Conservation (phyloP, 2,888 invertebrate species). For the Ennomos fuscantarius region DNA sequence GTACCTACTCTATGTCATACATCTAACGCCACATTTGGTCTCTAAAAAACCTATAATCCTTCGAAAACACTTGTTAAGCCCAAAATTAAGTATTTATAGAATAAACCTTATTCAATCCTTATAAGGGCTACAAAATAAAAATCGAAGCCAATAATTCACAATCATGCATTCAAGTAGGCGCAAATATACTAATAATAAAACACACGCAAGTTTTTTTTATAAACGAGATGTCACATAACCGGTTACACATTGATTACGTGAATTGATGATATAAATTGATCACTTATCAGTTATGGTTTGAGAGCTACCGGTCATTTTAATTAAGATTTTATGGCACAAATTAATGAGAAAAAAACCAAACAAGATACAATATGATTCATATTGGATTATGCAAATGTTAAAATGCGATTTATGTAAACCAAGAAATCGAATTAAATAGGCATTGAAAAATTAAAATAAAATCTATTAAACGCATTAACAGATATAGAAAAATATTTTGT, state of each 20-base stretch:
- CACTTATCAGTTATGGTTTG: conserved; percentile 50
- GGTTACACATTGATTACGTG: conserved; percentile 52
- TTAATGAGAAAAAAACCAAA: not conserved
- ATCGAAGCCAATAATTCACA: conserved; percentile 15
- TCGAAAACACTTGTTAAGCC: too few species aligned
- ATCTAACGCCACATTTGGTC: too few species aligned
- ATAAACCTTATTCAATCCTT: too few species aligned
- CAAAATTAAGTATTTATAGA: too few species aligned
- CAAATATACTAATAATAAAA: conserved; percentile 25
- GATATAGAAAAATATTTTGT: too few species aligned
- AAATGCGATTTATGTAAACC: too few species aligned
- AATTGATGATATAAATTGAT: conserved; percentile 49
- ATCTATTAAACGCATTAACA: too few species aligned
- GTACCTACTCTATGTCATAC: too few species aligned
- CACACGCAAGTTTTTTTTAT: conserved; percentile 18
- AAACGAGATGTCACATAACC: conserved; percentile 36
- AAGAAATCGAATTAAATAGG: not conserved
- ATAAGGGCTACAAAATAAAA: not conserved
- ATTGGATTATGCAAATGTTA: too few species aligned
- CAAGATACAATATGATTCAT: too few species aligned
- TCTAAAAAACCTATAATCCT: too few species aligned
- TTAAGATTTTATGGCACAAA: not conserved
- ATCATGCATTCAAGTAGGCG: conserved; percentile 16
- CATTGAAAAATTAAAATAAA: too few species aligned
- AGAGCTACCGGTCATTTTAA: conserved; percentile 4